A percentile compares a stretch with the other conserved stretches of the same genome.
Conservation (phyloP, 2,888 invertebrate species). For the Baccha elongata region DNA sequence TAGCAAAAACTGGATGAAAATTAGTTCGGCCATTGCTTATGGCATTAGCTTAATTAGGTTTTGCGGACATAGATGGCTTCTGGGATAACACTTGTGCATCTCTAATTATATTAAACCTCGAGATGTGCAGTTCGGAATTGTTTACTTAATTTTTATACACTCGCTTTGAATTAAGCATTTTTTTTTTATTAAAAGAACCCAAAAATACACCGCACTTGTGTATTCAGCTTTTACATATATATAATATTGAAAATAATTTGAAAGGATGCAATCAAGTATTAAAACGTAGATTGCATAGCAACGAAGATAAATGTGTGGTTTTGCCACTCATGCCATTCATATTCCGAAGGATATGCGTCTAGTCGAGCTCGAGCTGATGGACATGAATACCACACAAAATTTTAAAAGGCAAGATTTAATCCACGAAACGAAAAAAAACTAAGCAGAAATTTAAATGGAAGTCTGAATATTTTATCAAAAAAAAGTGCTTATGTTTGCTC, state of each 20-base stretch:
- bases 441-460: conserved; percentile 52
- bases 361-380: not conserved
- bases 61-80: conserved; percentile 33
- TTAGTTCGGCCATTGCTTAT: conserved; percentile 57
- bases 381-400: conserved; percentile 1
- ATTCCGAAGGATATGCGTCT: conserved; percentile 2
- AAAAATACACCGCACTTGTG: conserved; percentile 1
- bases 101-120: conserved; percentile 37
- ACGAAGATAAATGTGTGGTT: conserved; percentile 53
- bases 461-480: conserved; percentile 60
- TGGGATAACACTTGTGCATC: conserved; percentile 45
- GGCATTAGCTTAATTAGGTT: conserved; percentile 62
- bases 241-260: conserved; percentile 26
- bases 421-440: not conserved
- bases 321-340: not conserved
- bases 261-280: conserved; percentile 52
- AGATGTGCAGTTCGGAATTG: conserved; percentile 12
- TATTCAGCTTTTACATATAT: not conserved
- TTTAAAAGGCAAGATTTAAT: conserved; percentile 10
- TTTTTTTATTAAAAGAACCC: not conserved
- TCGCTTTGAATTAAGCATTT: conserved; percentile 16
- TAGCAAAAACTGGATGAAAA: conserved; percentile 2
- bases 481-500: conserved; percentile 18
- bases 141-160: conserved; percentile 21
- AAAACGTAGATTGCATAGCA: conserved; percentile 40